Conservation (phyloP, 1,140 invertebrate species). For the Microplitis mediator region DNA sequence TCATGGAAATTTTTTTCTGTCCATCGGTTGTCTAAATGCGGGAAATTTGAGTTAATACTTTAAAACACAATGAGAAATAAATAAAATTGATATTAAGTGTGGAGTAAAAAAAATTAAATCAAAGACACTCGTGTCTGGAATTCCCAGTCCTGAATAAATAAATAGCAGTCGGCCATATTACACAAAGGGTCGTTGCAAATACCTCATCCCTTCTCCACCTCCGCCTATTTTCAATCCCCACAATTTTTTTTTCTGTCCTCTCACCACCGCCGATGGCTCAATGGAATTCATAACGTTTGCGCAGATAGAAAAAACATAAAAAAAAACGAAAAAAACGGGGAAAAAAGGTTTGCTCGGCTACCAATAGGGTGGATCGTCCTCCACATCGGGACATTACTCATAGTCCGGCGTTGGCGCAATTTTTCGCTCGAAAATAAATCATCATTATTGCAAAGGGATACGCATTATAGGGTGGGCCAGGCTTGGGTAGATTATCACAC, state of each 20-base stretch:
- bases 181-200: constrained; percentile 14
- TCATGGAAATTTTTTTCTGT: too few relatives aligned
- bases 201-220: background rate
- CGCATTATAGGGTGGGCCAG: constrained; percentile 52
- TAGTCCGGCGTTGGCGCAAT: constrained; percentile 55
- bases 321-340: constrained; percentile 38
- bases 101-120: background rate
- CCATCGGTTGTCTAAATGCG: too few relatives aligned
- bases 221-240: background rate
- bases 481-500: constrained; percentile 52
- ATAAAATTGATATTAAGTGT: too few relatives aligned
- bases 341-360: constrained; percentile 21
- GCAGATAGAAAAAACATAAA: constrained; percentile 9
- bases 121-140: constrained; percentile 17
- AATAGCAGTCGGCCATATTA: constrained; percentile 22
- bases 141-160: constrained; percentile 28
- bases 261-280: constrained; percentile 42
- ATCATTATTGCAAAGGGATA: constrained; percentile 59
- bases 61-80: too few relatives aligned
- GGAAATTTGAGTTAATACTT: too few relatives aligned
- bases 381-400: constrained; percentile 58
- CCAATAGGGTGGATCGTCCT: constrained; percentile 36
- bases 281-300: constrained; percentile 58
- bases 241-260: constrained; percentile 1
- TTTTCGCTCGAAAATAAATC: constrained; percentile 61